phyloP scores from a whole-genome alignment of 2,113 vertebrate species.

The Cygnus buccinator region DNA sequence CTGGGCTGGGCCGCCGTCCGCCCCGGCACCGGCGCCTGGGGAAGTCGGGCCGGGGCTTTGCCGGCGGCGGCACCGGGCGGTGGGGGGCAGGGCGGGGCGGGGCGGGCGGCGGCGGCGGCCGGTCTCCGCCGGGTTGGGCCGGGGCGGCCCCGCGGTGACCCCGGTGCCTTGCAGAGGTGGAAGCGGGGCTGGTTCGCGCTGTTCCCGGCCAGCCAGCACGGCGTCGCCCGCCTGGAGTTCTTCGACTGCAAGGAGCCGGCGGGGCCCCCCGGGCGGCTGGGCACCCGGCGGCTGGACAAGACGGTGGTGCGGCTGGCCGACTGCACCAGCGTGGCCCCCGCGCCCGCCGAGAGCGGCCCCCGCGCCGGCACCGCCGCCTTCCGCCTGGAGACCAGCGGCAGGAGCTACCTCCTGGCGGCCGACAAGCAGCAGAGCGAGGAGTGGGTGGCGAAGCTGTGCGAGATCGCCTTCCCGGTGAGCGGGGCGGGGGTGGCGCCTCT shows the following conservation, averaged over 20 bases:
- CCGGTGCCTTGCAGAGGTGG: conserved; percentile 84
- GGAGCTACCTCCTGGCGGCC: conserved; percentile 87
- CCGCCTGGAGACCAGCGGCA: conserved; percentile 92
- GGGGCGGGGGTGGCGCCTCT: no score
- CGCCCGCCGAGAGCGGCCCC: conserved; percentile 82
- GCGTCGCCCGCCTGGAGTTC: conserved; percentile 94
- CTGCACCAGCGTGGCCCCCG: conserved; percentile 89
- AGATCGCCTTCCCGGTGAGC: conserved; percentile 92
- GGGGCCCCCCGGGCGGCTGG: conserved; percentile 77
- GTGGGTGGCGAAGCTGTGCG: conserved; percentile 93
- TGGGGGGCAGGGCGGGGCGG: background rate
- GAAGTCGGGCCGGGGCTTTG: no score
- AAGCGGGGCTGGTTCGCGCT: conserved; percentile 94
- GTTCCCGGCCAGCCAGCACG: conserved; percentile 91
- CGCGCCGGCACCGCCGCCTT: conserved; percentile 89
- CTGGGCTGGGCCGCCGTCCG: no score
- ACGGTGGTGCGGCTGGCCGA: conserved; percentile 93
- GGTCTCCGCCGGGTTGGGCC: no score
- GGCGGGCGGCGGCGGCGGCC: no score
- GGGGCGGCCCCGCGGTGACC: background rate
- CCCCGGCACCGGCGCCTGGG: no score
- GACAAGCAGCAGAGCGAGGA: conserved; percentile 80
- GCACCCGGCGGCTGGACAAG: conserved; percentile 87
- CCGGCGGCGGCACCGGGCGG: no score
- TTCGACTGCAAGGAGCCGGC: conserved; percentile 84